Conservation (phyloP, 2,888 invertebrate species). For the Coelinius sp. region DNA sequence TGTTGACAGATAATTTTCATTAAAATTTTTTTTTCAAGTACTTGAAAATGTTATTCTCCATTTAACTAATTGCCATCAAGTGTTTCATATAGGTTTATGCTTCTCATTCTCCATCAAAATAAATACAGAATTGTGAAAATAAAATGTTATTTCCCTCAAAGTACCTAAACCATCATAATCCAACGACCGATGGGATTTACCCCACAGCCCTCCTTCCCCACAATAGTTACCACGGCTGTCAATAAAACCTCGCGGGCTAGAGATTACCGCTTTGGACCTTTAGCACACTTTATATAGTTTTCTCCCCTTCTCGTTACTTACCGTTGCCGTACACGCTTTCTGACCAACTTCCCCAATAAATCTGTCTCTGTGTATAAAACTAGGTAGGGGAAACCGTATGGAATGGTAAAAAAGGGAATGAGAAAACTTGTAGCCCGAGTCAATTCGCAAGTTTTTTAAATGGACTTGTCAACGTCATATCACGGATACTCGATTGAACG, state of each 20-base stretch:
- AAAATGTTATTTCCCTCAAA: neutral
- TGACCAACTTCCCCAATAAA: slow-evolving; percentile 34
- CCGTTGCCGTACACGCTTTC: slow-evolving; percentile 7
- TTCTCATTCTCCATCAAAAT: neutral
- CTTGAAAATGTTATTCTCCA: no score
- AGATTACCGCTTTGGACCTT: slow-evolving; percentile 23
- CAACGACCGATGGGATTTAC: neutral
- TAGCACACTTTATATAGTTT: slow-evolving; percentile 13
- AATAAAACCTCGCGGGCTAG: slow-evolving; percentile 24
- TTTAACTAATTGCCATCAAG: neutral
- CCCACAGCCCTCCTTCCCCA: neutral
- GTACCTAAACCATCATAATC: neutral
- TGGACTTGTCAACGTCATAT: slow-evolving; percentile 20
- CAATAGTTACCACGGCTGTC: slow-evolving; percentile 24
- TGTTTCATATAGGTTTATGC: neutral
- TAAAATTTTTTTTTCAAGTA: no score
- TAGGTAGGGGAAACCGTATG: neutral
- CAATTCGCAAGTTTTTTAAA: slow-evolving; percentile 25
- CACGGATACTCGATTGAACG: neutral
- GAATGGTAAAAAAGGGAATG: neutral
- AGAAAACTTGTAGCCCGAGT: slow-evolving; percentile 17
- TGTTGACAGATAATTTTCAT: no score
- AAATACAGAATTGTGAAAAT: neutral
- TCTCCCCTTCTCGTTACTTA: neutral
- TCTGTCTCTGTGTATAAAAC: slow-evolving; percentile 18